Evolutionary conservation across 2,797 vertebrate species (phyloP), one percentile per base, ranked within the genome.

Genomic region (Hippopotamyrus pictus): DNA sequence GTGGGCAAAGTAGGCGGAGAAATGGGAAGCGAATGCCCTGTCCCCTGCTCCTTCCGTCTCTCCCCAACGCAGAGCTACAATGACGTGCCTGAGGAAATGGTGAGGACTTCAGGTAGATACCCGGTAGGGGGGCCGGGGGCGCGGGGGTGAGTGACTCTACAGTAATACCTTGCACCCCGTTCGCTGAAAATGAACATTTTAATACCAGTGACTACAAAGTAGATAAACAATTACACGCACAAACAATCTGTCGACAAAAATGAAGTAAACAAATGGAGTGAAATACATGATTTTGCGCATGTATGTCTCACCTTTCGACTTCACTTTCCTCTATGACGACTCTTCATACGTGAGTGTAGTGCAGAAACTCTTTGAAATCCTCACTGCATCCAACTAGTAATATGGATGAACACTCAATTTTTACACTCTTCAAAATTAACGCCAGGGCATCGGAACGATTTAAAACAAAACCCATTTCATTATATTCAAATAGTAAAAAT

Each of bases 71-170:
- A 92, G 91, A 94, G 94, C 93, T 94, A 93, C 94, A 95, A 93
- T 95, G 95, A 96, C 94, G 93, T 93, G 93, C 92, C 90, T 90
- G 95, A 95, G 94, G 95, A 96, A 96, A 96, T 94, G 95, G 94
- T 95, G 91, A 94, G 94, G 95, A 95, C 93, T 95, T 94, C 95
- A 95, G 96, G 95, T 96, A 94, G 94, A 95, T 92, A 91, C 50
- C 90, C 91, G 79, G 87, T 79, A 25, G 89, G 90, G n/a, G 57
- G 46, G 44, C 50, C 54, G 86, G 90, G 90, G 91, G 90, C 90
- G 88, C 91, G 90, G 92, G 88, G 91, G 86, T 89, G 76, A 53
- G 41, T 69, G 59, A 46, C 22, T 76, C 69, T 44, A 88, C 57
- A 65, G 59, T 48, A 51, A 69, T 73, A 33, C 29, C 86, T 33